Base-by-base conservation (phyloP, 2,888 invertebrate species). In the Phaedon cochleariae region DNA sequence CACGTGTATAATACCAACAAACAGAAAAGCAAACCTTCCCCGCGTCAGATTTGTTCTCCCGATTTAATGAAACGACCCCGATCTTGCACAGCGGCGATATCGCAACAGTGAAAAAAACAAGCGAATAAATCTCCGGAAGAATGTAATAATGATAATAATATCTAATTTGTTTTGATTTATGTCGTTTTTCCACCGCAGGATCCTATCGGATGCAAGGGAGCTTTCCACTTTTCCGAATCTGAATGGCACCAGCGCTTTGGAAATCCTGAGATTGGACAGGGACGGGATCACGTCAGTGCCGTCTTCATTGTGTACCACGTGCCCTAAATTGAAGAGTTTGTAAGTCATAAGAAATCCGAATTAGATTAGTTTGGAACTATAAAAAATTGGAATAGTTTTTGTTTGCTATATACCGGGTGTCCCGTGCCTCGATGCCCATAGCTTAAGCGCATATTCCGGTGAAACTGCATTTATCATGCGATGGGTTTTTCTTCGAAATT, bases 251-350 rank as follows among this genome's bases (percentile, higher is more conserved):
- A 80, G 81, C 73, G 89, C 92, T 2, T 85, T 97, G 82, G 94
- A 94, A 82, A 88, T 92, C 72, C 86, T 97, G 74, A 89, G 92
- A 74, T 85, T 93, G 73, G 96, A 96, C 85, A 89, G 95, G 73
- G 94, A 95, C 17, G 91, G 91, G 59, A 87, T 97, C 58, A 81
- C 85, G 34, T 82, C 85, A 18, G 89, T 96, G 71, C 95, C 96
- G 1, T 74, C 84, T 18, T 88, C 90, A 71, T 87, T 97, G 54
- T 97, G 97, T 83, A 81, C 83, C 60, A 89, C 90, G 76, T 90
- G 92, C 79, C 94, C 94, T 67, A 89, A 89, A 80, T 89, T 97
- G 69, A 91, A 91, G 82, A 91, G 92, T 77, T 86, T 97, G 97
- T 96, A 84, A 90, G 95, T 91, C 4, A 21, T 34, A 15, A 3